Percentiles rank a stretch among this genome's conserved stretches.
Evolutionary conservation across 2,113 vertebrate species (phyloP).

Genomic region (Podarcis raffonei): DNA sequence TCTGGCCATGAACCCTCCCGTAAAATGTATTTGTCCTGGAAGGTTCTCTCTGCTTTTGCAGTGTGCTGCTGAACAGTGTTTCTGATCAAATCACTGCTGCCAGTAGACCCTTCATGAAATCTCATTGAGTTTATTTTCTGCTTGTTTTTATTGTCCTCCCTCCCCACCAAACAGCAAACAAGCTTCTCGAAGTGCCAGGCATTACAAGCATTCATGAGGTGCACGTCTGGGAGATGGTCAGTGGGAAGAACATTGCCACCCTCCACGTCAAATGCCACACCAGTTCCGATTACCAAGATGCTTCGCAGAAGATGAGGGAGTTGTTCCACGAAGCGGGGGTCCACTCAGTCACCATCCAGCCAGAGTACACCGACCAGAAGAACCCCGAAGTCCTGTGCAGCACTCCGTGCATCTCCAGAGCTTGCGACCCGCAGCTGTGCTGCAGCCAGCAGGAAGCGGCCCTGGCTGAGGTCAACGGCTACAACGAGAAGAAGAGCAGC

Average conservation of each 20-base stretch:
- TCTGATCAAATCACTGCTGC: not conserved
- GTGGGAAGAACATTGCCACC: constrained; percentile 81
- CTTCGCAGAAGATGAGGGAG: constrained; percentile 73
- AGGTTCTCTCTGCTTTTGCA: not conserved
- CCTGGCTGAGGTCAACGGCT: constrained; percentile 59
- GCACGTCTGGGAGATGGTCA: constrained; percentile 83
- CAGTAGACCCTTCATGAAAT: not conserved
- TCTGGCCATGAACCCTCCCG: not conserved
- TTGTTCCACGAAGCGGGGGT: constrained; percentile 80
- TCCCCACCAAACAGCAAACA: constrained; percentile 70
- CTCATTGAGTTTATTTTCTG: constrained; percentile 12
- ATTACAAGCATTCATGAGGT: constrained; percentile 81
- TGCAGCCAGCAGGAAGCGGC: constrained; percentile 70
- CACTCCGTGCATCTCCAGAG: constrained; percentile 74
- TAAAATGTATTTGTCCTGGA: not conserved
- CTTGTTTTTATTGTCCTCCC: not conserved
- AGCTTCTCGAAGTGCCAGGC: constrained; percentile 69
- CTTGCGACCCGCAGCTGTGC: constrained; percentile 77
- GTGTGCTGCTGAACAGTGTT: not conserved
- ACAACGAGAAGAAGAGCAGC: constrained; percentile 54
- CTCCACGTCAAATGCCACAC: constrained; percentile 80
- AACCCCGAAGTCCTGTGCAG: constrained; percentile 63
- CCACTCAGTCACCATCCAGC: constrained; percentile 85
- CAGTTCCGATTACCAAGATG: constrained; percentile 52
- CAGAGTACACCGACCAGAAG: constrained; percentile 69